These are phyloP conservation scores for Aphidoletes aphidimyza DNA, from an alignment of 2,888 invertebrate genomes.

Conservation along the genomic window DNA sequence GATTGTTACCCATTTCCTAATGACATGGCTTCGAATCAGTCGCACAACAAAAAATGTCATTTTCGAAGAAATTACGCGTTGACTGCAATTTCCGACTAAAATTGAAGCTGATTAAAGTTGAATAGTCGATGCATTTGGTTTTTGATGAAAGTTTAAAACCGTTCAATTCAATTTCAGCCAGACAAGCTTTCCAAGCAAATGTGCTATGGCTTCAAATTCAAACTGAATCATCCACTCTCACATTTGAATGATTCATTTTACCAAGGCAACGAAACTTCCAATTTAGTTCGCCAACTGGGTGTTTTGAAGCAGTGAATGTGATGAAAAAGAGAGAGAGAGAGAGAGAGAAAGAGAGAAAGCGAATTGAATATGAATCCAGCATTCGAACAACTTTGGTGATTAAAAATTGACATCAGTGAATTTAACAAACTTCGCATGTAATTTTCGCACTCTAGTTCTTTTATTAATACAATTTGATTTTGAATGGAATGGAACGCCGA, in stretches of 20 bases:
- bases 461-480: no score
- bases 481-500: no score
- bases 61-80: neutral
- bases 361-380: neutral
- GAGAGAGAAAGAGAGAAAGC: neutral
- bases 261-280: neutral
- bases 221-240: no score
- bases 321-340: no score
- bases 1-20: neutral
- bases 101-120: slow-evolving; percentile 28
- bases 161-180: slow-evolving; percentile 11
- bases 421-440: neutral
- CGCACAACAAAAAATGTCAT: no score
- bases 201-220: no score
- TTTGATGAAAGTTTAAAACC: neutral
- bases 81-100: neutral
- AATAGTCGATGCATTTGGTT: neutral
- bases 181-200: neutral
- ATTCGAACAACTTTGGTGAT: neutral
- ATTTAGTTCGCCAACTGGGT: neutral
- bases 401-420: slow-evolving; percentile 29
- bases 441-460: no score
- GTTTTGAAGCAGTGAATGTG: no score
- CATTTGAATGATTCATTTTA: neutral
- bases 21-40: neutral